Evolutionary conservation across 2,113 vertebrate genomes (phyloP), one percentile per base, ranked within the genome.

Genomic region (Rhagologus leucostigma): DNA sequence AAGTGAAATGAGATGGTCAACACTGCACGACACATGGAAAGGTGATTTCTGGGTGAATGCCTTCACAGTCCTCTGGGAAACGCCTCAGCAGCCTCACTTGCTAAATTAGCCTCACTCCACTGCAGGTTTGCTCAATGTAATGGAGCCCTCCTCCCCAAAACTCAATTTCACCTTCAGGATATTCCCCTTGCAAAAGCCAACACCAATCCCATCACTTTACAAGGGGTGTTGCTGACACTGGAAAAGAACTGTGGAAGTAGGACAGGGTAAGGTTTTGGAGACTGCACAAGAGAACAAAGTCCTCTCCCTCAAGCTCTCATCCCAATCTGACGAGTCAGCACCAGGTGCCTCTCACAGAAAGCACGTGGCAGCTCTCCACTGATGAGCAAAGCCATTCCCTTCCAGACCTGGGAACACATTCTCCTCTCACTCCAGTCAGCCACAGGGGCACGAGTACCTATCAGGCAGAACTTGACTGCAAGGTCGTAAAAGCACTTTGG

Each of bases 261-360:
- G 74, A 64, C 33, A 93, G 57, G n/a, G 11, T 37, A 68, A 82
- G 44, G 35, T 75, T 94, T 81, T 57, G 63, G 41, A 92, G 8
- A 30, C 41, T 73, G 39, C 27, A 60, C 24, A 60, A 16, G 33
- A 77, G 57, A 89, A 68, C 68, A 74, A 90, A 37, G 44, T 64
- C 41, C 64, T 5, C 50, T 67, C 65, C 33, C 39, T 70, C 35
- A 65, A 23, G 49, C 23, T 71, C 77, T 84, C 41, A 67, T 47
- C 70, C 44, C 53, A 82, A 76, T 37, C 33, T 76, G 74, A 44
- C 26, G 39, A 82, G 81, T 96, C 93, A 93, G 94, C 81, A 0
- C 87, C 93, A 94, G 93, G 87, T 96, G 89, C 81, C 53, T 76
- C 82, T 93, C 6, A 6, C 37, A 81, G 60, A 89, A 64, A 77